A percentile compares a stretch with the other conserved stretches of the same genome.
Conservation (phyloP, 2,113 vertebrate species). For the Pygoscelis adeliae region DNA sequence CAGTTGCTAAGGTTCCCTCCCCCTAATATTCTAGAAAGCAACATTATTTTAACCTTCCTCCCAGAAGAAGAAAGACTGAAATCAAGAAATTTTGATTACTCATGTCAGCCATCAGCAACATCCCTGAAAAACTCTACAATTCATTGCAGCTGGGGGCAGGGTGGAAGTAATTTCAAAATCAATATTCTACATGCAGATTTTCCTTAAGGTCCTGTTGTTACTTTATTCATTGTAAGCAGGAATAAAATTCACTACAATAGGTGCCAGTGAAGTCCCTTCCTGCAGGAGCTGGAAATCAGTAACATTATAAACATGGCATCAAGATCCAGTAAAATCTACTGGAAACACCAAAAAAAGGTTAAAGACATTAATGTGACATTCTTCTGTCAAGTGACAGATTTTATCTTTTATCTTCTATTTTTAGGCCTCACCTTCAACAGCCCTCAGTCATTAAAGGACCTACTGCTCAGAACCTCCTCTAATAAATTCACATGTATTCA, state of each 20-base stretch:
- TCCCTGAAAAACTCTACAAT: neutral
- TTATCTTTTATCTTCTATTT: neutral
- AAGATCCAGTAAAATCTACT: neutral
- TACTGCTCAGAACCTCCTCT: neutral
- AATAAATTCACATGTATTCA: neutral
- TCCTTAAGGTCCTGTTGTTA: neutral
- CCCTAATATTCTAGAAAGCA: neutral
- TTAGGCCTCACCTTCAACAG: neutral
- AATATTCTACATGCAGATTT: neutral
- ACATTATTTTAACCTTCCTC: neutral
- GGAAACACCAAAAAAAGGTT: neutral
- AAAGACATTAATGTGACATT: neutral
- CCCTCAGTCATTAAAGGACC: neutral
- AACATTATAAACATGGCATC: neutral
- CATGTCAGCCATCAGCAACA: neutral
- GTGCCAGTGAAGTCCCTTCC: neutral
- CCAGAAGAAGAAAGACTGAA: neutral
- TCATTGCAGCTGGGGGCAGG: neutral
- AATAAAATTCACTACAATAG: neutral
- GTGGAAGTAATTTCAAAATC: neutral
- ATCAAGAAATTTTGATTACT: neutral
- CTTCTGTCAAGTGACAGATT: neutral
- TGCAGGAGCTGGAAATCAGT: neutral
- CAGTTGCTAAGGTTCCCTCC: neutral
- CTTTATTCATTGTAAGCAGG: neutral